Evolutionary conservation across 2,113 vertebrate species (phyloP), one percentile per base, ranked within the genome.

Genomic region (Apaloderma vittatum): DNA sequence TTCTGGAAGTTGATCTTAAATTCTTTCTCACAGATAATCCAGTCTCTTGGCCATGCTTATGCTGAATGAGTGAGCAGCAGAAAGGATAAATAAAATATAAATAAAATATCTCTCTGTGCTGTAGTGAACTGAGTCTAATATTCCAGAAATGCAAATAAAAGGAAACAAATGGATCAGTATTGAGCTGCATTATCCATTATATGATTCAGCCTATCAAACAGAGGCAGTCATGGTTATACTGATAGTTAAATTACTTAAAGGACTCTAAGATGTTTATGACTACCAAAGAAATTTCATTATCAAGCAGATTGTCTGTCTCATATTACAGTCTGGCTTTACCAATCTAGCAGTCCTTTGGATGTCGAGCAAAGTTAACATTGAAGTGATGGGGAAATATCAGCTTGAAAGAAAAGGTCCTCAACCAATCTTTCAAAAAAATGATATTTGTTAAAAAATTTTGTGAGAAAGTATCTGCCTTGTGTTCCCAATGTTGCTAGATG

Each of bases 401-500:
- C 94, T 93, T 93, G 92, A 97, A 96, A 90, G 94, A 98, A 98
- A 98, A 98, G 97, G 96, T 98, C 97, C 98, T 98, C 96, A 96
- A 94, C 97, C 96, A 97, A 90, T 95, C 94, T 97, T 98, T 98
- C 96, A 93, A 96, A 94, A 96, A 96, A 97, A 95, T 70, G 77
- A 95, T 97, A 96, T 96, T 98, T 97, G 95, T 96, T 97, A 97
- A 98, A 98, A 97, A 95, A 94, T 96, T 97, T 98, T 97, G 98
- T 98, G 98, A 98, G 98, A 98, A 98, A 98, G 94, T 97, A 98
- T 98, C 96, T 97, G 97, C 67, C 96, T 98, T 97, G 97, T 98
- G 97, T 98, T 98, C 97, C 97, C 97, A 97, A 97, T 98, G 98
- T 98, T 98, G 97, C 97, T 98, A 97, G 98, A 98, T 98, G 98